Conservation (phyloP, 1,140 invertebrate genomes). For the Manduca sexta region DNA sequence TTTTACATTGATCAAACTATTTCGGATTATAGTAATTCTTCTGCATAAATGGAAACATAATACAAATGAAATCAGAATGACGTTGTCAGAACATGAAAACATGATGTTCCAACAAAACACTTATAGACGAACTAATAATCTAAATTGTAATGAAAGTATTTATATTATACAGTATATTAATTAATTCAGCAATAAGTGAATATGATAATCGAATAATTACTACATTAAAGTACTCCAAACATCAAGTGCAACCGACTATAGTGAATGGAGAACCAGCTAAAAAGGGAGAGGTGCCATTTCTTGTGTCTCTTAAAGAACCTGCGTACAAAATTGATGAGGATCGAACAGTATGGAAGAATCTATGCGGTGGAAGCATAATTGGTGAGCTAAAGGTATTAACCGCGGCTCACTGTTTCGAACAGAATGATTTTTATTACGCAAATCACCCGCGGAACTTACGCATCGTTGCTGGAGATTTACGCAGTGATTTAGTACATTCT, state of each 20-base stretch:
- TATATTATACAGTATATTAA: constrained; percentile 2
- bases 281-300: constrained; percentile 13
- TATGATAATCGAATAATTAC: constrained; percentile 17
- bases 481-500: constrained; percentile 25
- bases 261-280: constrained; percentile 12
- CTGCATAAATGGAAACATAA: too few relatives aligned
- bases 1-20: too few relatives aligned
- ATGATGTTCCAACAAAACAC: too few relatives aligned
- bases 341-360: constrained; percentile 31
- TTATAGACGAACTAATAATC: too few relatives aligned
- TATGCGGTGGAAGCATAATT: constrained; percentile 51
- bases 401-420: constrained; percentile 51
- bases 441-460: constrained; percentile 22
- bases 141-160: constrained; percentile 5
- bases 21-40: too few relatives aligned
- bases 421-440: constrained; percentile 29
- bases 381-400: constrained; percentile 27
- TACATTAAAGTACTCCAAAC: constrained; percentile 22
- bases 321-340: constrained; percentile 6
- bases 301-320: constrained; percentile 32
- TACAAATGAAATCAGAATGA: too few relatives aligned
- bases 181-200: neutral
- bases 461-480: constrained; percentile 35
- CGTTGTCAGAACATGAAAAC: too few relatives aligned
- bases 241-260: constrained; percentile 15